A percentile compares a stretch with the other conserved stretches of the same genome.
phyloP scores from a whole-genome alignment of 2,797 vertebrate genomes.

The Trachops cirrhosus region DNA sequence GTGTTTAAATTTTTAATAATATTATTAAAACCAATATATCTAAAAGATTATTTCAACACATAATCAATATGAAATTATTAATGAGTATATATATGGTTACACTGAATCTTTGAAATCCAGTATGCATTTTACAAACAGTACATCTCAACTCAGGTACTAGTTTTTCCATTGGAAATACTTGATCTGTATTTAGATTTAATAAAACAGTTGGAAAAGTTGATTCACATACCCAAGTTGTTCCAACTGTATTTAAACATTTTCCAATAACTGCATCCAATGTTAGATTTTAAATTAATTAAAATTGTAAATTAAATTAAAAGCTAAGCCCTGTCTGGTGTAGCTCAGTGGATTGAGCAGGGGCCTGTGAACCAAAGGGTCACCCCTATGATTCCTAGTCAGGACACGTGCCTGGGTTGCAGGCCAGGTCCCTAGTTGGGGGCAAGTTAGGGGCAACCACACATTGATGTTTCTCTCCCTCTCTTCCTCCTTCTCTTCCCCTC shows the following conservation, averaged over 20 bases:
- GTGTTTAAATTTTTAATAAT: background rate
- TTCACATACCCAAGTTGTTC: background rate
- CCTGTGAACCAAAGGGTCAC: too few relatives aligned
- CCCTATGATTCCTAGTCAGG: too few relatives aligned
- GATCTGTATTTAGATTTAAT: conserved; percentile 17
- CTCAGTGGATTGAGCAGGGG: too few relatives aligned
- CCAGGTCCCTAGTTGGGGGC: too few relatives aligned
- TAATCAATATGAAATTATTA: background rate
- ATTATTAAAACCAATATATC: background rate
- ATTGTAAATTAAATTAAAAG: background rate
- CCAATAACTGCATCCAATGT: background rate
- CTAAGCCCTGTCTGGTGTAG: background rate
- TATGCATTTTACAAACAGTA: background rate
- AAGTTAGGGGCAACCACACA: too few relatives aligned
- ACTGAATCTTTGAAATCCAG: background rate
- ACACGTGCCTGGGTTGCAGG: too few relatives aligned
- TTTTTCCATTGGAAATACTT: background rate
- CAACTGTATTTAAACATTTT: background rate
- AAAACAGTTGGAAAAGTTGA: conserved; percentile 22
- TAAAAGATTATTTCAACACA: background rate
- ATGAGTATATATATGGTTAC: background rate
- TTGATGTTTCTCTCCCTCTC: too few relatives aligned
- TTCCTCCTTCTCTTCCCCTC: too few relatives aligned
- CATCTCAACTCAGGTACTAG: background rate
- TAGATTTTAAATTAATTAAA: background rate